These are phyloP conservation scores for Arctia plantaginis DNA, from an alignment of 2,888 invertebrate species.

Conservation along the genomic window DNA sequence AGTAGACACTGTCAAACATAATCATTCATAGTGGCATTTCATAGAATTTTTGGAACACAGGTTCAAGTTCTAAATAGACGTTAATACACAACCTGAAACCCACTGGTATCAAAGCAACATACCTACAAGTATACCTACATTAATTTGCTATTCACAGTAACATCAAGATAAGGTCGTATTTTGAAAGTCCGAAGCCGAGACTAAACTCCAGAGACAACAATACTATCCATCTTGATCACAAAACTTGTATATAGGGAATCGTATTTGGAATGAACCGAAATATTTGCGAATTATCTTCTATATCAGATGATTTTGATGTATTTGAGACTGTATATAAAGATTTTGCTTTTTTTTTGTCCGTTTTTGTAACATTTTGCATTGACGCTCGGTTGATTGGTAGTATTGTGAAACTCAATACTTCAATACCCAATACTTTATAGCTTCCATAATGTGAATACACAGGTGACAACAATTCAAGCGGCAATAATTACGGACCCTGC, in stretches of 20 bases:
- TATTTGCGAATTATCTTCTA: neutral
- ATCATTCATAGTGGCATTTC: neutral
- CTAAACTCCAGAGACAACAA: neutral
- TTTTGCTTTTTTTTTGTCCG: too few relatives aligned
- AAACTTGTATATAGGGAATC: neutral
- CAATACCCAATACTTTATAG: too few relatives aligned
- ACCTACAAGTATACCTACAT: neutral
- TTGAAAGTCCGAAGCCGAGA: neutral
- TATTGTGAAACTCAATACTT: too few relatives aligned
- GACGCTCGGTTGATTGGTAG: too few relatives aligned
- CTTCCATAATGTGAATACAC: too few relatives aligned
- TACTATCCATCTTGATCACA: neutral
- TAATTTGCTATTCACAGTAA: neutral
- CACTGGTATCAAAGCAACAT: neutral
- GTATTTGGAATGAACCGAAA: neutral
- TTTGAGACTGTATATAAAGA: neutral
- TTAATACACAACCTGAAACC: neutral
- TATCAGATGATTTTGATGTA: neutral
- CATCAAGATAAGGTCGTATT: neutral
- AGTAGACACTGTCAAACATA: too few relatives aligned
- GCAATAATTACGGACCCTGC: too few relatives aligned
- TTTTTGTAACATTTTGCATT: too few relatives aligned
- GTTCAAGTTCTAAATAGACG: neutral
- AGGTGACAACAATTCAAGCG: too few relatives aligned
- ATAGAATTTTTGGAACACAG: neutral